phyloP scores from a whole-genome alignment of 2,888 invertebrate genomes.

The Tiliacea aurago region DNA sequence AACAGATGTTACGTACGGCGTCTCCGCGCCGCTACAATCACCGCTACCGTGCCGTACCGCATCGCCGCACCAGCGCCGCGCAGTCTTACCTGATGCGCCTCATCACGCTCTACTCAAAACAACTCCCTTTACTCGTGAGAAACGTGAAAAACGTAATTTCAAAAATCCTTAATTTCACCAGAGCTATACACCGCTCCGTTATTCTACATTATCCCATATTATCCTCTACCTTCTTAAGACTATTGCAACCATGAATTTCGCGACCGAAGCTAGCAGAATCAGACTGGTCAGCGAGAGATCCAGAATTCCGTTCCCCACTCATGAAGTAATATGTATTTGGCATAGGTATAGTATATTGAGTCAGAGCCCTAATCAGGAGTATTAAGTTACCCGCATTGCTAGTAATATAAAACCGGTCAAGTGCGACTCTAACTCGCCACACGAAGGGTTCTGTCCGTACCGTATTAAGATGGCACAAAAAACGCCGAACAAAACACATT shows the following conservation, averaged over 20 bases:
- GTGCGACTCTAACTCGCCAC: too few relatives aligned
- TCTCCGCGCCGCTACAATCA: conserved; percentile 52
- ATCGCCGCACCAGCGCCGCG: conserved; percentile 49
- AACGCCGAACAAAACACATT: too few relatives aligned
- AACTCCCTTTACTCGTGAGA: background rate
- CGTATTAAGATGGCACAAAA: too few relatives aligned
- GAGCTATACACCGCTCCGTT: background rate
- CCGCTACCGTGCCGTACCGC: conserved; percentile 34
- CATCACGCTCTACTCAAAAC: conserved; percentile 20
- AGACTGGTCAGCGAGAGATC: background rate
- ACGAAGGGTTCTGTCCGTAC: too few relatives aligned
- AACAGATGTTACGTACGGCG: conserved; percentile 84
- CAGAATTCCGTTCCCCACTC: background rate
- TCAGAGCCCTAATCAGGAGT: background rate
- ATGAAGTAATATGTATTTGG: background rate
- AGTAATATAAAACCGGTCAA: background rate
- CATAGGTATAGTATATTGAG: background rate
- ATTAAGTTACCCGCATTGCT: background rate
- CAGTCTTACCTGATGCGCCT: conserved; percentile 65
- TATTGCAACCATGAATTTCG: background rate
- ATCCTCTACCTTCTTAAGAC: background rate
- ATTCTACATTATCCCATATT: too few relatives aligned
- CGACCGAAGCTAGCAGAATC: background rate
- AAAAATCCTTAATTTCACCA: background rate
- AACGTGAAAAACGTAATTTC: conserved; percentile 2